Base-by-base conservation (phyloP, 2,113 vertebrate genomes). In the Rynchops niger region DNA sequence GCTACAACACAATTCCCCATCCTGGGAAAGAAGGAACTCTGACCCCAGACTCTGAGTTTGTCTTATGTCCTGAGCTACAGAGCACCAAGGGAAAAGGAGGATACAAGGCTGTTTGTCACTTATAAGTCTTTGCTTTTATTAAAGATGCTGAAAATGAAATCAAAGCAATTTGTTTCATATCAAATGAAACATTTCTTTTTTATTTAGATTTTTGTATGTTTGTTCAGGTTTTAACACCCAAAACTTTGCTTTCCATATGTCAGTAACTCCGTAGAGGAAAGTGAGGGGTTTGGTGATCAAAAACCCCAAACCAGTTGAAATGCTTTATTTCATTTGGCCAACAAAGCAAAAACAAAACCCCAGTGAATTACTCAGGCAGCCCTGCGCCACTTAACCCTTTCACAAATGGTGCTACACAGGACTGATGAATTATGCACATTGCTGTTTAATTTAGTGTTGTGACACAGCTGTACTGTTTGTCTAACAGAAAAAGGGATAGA, bases 301-400 rank as follows among this genome's bases (percentile, higher is more conserved):
- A 95, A 89, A 13, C 9, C n/a, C 56, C 65, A 82, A 79, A 56
- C 43, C 61, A 82, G 36, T 97, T 85, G 65, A 94, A 95, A 79
- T 49, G 12, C 23, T 94, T 79, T 69, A 34, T 87, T 87, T 91
- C 43, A 61, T 82, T 82, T 93, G 73, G 36, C 50, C 65, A 74
- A 42, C 18, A 22, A 65, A 91, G 70, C 30, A 70, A 76, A 91
- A 87, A 5, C 27, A 91, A 91, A 92, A 59, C n/a, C 65, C 42
- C 69, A 85, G 69, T 43, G 78, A 87, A 82, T 87, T 95, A 82
- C 56, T 93, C 61, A 42, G n/a, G 56, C 40, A 93, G 65, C 43
- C n/a, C 50, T 76, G 77, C 87, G 79, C 84, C 43, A 49, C 86
- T 94, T 96, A 96, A 96, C 95, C 81, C 69, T 87, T 94, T 91